Evolutionary conservation across 1,140 invertebrate genomes (phyloP).

Genomic region (Drosophila lowei): DNA sequence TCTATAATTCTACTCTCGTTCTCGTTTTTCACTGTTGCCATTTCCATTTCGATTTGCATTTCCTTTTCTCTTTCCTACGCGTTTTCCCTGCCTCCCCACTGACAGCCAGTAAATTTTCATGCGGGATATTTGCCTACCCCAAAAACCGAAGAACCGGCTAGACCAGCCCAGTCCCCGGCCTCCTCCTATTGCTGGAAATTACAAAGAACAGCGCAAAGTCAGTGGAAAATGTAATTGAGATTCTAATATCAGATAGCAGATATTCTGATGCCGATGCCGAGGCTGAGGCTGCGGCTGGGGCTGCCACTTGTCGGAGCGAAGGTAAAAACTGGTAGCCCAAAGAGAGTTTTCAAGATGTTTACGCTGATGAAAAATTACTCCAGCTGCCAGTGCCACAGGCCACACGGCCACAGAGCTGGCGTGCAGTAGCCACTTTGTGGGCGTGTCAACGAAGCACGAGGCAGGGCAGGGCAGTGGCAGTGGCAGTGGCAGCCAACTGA

Average conservation of each 20-base stretch:
- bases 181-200: slow-evolving; percentile 36
- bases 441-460: slow-evolving; percentile 32
- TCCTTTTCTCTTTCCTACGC: no score
- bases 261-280: slow-evolving; percentile 55
- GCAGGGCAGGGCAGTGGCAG: slow-evolving; percentile 34
- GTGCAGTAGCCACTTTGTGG: slow-evolving; percentile 41
- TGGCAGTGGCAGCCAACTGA: slow-evolving; percentile 65
- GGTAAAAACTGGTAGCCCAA: slow-evolving; percentile 57
- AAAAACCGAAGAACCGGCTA: slow-evolving; percentile 45
- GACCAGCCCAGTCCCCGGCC: slow-evolving; percentile 56
- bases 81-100: slow-evolving; percentile 4
- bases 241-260: slow-evolving; percentile 77
- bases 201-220: slow-evolving; percentile 63
- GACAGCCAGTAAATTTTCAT: slow-evolving; percentile 51
- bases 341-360: slow-evolving; percentile 66
- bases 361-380: slow-evolving; percentile 78
- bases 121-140: slow-evolving; percentile 47
- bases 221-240: slow-evolving; percentile 77
- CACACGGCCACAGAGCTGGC: slow-evolving; percentile 10
- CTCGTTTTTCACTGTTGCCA: background rate
- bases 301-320: slow-evolving; percentile 23
- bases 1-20: slow-evolving; percentile 12
- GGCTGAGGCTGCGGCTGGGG: slow-evolving; percentile 50
- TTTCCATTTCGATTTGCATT: no score
- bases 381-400: slow-evolving; percentile 69